Base-by-base conservation (phyloP, 2,113 vertebrate genomes). In the Grus americana region DNA sequence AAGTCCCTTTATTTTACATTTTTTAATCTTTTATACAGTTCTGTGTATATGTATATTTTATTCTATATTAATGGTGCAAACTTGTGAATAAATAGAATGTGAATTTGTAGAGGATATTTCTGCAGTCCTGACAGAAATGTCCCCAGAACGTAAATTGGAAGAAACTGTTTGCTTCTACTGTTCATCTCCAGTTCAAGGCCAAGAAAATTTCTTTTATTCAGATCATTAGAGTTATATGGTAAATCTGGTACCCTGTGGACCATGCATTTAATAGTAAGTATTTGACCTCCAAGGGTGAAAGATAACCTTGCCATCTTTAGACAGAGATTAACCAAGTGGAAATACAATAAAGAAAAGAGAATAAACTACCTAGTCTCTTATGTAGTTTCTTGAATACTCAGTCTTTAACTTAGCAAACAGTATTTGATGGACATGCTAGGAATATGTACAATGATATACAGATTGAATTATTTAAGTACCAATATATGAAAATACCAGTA, bases 231-330 rank as follows among this genome's bases (percentile, higher is more conserved):
- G 20, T 79, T 91, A 63, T 30, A 88, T 47, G 52, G 74, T 61
- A 94, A 91, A 80, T 83, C 47, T 89, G 27, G 44, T 90, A 81
- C 18, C 16, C 63, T 38, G n/a, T 88, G 78, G 74, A 86, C 70
- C 34, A 40, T 95, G 55, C 7, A 67, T 62, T 90, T 93, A 86
- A 71, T 92, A 74, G 65, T 36, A 76, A 86, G 12, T 32, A 47
- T 89, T 88, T 94, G 86, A 91, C 74, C 71, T 93, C 74, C 26
- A 93, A 93, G 17, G 38, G 78, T 87, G 58, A 89, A 96, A 78
- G 44, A 65, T 92, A 91, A 68, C 47, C 27, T 92, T 94, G 34
- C 13, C 67, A 49, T 86, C 38, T 80, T 93, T 66, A 83, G 50
- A 72, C 27, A 67, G 27, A 65, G 26, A 92, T 90, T 92, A 86